These are phyloP conservation scores for Panurus biarmicus DNA, from an alignment of 2,113 vertebrate genomes.

Conservation along the genomic window DNA sequence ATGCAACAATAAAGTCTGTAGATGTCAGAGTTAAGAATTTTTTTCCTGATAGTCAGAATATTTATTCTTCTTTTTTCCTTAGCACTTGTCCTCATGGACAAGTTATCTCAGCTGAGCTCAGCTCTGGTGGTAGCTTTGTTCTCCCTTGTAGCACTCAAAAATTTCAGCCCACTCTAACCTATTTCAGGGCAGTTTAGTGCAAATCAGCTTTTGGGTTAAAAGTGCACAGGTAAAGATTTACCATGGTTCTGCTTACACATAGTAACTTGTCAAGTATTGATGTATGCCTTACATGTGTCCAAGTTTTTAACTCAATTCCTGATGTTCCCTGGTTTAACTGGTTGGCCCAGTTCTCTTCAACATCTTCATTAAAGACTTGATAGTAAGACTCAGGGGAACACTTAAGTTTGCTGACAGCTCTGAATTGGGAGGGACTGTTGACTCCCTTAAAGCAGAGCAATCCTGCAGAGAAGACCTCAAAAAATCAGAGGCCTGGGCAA, in stretches of 20 bases:
- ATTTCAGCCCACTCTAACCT: background rate
- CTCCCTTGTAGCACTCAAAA: background rate
- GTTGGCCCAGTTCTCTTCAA: background rate
- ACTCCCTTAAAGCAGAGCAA: background rate
- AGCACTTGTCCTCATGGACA: background rate
- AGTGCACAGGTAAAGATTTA: background rate
- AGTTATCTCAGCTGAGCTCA: background rate
- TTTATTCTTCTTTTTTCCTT: background rate
- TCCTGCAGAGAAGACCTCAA: background rate
- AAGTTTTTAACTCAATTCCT: background rate
- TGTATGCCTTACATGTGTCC: background rate
- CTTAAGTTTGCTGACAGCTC: background rate
- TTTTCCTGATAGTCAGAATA: background rate
- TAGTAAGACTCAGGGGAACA: background rate
- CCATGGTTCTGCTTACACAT: background rate
- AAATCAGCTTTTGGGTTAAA: background rate
- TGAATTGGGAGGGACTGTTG: background rate
- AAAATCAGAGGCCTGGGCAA: background rate
- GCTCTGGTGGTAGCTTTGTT: background rate
- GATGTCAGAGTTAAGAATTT: background rate
- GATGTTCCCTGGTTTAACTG: background rate
- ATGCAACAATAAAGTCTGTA: background rate
- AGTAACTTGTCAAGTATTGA: background rate
- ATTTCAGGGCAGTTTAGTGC: background rate
- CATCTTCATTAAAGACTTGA: background rate